These are phyloP conservation scores for Capitulum mitella DNA, from an alignment of 2,888 invertebrate genomes.

Conservation along the genomic window DNA sequence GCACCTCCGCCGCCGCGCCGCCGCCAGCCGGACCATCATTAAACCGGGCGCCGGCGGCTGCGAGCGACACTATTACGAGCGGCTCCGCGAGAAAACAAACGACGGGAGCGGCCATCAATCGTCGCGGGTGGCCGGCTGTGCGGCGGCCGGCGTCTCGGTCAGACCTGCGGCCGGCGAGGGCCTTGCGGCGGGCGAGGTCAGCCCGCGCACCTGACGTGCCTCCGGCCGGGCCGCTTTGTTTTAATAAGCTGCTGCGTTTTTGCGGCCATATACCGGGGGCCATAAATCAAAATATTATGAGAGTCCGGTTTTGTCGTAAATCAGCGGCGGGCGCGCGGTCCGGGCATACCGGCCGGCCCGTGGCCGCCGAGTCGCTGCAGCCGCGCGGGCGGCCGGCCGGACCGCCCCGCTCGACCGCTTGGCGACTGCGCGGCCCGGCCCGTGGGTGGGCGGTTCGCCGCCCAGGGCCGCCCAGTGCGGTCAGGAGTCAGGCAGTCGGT, in stretches of 20 bases:
- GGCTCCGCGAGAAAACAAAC: not conserved
- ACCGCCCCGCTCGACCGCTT: too few species aligned
- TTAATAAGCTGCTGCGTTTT: not conserved
- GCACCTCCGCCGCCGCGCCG: not conserved
- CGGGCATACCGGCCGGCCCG: too few species aligned
- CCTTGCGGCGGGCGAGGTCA: not conserved
- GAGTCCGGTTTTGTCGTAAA: slow-evolving; percentile 21
- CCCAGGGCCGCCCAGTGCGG: too few species aligned
- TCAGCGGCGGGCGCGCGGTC: not conserved
- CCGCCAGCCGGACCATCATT: too few species aligned
- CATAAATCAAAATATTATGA: slow-evolving; percentile 21
- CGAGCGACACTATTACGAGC: not conserved
- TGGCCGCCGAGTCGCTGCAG: too few species aligned
- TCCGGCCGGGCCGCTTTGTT: not conserved
- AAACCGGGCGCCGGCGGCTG: too few species aligned
- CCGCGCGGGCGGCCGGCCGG: too few species aligned
- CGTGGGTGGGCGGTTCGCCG: too few species aligned
- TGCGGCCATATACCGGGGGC: not conserved
- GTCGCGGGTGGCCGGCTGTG: not conserved
- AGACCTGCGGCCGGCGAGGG: not conserved
- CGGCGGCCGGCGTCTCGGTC: not conserved
- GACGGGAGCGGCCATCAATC: not conserved
- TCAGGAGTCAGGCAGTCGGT: too few species aligned
- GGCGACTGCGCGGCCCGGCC: too few species aligned
- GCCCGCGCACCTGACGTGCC: slow-evolving; percentile 4